phyloP scores from a whole-genome alignment of 2,113 vertebrate genomes.

The Centropristis striata region DNA sequence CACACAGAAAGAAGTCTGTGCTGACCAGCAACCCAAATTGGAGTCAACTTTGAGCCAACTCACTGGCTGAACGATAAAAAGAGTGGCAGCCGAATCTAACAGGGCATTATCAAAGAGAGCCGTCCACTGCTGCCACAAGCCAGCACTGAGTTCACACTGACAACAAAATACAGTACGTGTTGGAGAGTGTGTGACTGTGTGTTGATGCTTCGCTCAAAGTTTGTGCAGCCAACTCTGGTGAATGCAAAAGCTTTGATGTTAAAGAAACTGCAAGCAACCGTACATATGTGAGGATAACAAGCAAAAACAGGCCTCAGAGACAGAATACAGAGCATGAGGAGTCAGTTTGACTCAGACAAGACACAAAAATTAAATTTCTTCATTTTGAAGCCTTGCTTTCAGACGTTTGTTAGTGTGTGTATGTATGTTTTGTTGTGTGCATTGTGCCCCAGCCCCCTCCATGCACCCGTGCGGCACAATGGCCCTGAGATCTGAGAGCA shows the following conservation, averaged over 20 bases:
- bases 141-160: slow-evolving; percentile 54
- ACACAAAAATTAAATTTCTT: slow-evolving; percentile 6
- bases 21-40: slow-evolving; percentile 59
- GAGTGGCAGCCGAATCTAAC: slow-evolving; percentile 46
- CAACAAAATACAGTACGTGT: slow-evolving; percentile 53
- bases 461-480: slow-evolving; percentile 75
- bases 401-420: slow-evolving; percentile 39
- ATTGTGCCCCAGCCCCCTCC: slow-evolving; percentile 59
- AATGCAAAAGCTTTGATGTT: slow-evolving; percentile 29
- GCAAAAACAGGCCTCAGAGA: background rate
- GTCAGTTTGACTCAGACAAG: background rate
- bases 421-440: slow-evolving; percentile 51
- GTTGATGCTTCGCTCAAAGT: slow-evolving; percentile 29
- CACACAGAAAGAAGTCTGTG: slow-evolving; percentile 39
- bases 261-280: background rate
- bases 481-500: slow-evolving; percentile 76
- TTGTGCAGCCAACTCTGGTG: slow-evolving; percentile 23
- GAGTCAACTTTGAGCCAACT: slow-evolving; percentile 76
- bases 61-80: slow-evolving; percentile 64
- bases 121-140: slow-evolving; percentile 44
- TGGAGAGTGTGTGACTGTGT: slow-evolving; percentile 42
- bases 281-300: background rate
- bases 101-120: slow-evolving; percentile 66
- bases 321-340: background rate
- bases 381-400: slow-evolving; percentile 1